Base-by-base conservation (phyloP, 2,113 vertebrate species). In the Zapornia atra region DNA sequence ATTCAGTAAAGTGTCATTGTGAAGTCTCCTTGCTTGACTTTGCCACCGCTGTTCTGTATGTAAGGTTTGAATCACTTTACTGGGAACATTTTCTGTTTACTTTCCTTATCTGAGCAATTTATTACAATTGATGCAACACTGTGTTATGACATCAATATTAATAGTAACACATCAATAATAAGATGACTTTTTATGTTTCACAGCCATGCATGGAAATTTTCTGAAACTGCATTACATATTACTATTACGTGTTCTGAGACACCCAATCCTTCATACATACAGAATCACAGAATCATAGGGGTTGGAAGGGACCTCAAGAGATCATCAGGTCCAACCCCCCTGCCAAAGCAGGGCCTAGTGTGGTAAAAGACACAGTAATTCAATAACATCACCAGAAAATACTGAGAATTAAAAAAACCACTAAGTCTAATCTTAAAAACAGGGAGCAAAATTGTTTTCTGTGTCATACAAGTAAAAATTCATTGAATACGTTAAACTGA, bases 1-100 rank as follows among this genome's bases (percentile, higher is more conserved):
- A 92, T 95, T 94, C 94, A 70, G 69, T 82, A 51, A 94, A 95
- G 93, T 48, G 29, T 77, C 69, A 57, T 0, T 81, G 68, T 75
- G 57, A 81, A 92, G 63, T 92, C 92, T 95, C 86, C 94, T 94
- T 96, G 95, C 81, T 85, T 87, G 86, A 96, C 96, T 95, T 96
- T 95, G 96, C 72, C 65, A 31, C 48, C 4, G 65, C 86, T 87
- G 69, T 25, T 94, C 83, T 29, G 48, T 18, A 7, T 51, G 81
- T 75, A 82, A 79, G 61, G 6, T 78, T 38, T 65, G 63, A 91
- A 82, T 76, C 81, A 78, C 77, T 68, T 94, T 36, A 7, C 81
- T 15, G 59, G 65, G 72, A 95, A 70, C 38, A 3, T 79, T 86
- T 86, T 82, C 82, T 90, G 92, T 94, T 97, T 92, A 75, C 71